Evolutionary conservation across 2,888 invertebrate genomes (phyloP).

Genomic region (Oscheius sp.): DNA sequence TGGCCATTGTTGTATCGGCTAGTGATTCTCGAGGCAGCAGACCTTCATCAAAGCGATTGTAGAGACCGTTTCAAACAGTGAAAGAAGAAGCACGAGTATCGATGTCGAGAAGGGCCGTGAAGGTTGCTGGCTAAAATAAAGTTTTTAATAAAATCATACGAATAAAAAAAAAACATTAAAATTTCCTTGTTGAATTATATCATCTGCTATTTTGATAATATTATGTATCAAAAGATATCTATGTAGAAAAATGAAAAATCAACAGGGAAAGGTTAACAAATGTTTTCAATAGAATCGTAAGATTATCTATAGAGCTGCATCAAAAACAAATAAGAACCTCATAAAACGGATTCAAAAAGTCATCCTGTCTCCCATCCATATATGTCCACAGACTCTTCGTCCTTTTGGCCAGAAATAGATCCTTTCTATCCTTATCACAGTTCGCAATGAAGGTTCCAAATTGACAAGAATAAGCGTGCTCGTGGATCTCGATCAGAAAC

Average conservation of each 20-base stretch:
- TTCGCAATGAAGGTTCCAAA: conserved; percentile 98
- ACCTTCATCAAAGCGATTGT: conserved; percentile 93
- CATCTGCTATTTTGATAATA: no score
- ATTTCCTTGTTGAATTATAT: no score
- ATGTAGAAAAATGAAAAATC: no score
- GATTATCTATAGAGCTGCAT: no score
- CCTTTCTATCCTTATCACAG: conserved; percentile 88
- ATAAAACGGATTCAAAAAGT: conserved; percentile 93
- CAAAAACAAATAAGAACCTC: no score
- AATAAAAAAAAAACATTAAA: no score
- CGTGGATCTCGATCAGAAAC: conserved; percentile 89
- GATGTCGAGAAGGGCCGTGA: conserved; percentile 43
- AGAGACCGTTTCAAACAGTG: conserved; percentile 91
- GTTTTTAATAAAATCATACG: no score
- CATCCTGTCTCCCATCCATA: conserved; percentile 86
- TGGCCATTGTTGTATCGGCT: conserved; percentile 77
- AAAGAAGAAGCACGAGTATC: conserved; percentile 56
- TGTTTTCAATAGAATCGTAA: no score
- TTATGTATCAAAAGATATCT: no score
- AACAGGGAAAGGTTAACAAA: no score
- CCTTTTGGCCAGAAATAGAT: conserved; percentile 79
- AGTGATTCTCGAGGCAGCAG: conserved; percentile 86
- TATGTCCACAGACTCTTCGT: conserved; percentile 96
- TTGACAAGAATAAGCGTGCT: conserved; percentile 95
- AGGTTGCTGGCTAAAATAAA: conserved; percentile 49